phyloP scores from a whole-genome alignment of 2,113 vertebrate genomes.

The Dicrurus megarhynchus region DNA sequence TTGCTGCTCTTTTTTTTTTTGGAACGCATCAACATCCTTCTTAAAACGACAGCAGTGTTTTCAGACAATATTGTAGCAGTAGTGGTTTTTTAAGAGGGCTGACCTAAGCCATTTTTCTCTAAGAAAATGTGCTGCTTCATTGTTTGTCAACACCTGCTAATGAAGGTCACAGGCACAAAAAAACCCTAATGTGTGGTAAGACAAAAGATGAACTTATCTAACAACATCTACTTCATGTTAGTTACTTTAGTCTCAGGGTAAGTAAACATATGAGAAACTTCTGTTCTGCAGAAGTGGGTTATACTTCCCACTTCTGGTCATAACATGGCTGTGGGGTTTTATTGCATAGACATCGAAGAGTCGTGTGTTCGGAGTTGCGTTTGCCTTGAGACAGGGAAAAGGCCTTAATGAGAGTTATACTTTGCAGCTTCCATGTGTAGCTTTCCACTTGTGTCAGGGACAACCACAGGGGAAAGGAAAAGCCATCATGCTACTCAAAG shows the following conservation, averaged over 20 bases:
- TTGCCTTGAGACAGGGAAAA: not conserved
- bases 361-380: fast-evolving
- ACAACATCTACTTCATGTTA: not conserved
- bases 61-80: not conserved
- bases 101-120: not conserved
- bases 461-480: not conserved
- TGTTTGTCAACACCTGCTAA: not conserved
- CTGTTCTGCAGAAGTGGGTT: not conserved
- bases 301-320: not conserved
- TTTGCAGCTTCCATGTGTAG: not conserved
- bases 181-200: not conserved
- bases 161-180: not conserved
- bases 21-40: not conserved
- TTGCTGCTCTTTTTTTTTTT: not conserved
- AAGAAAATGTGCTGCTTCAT: not conserved
- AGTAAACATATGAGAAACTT: not conserved
- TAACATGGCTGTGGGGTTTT: not conserved
- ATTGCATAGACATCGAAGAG: not conserved
- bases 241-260: not conserved
- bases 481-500: not conserved
- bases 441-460: not conserved
- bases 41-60: not conserved
- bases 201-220: not conserved
- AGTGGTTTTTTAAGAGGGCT: not conserved
- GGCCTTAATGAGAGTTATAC: not conserved